Evolutionary conservation across 2,113 vertebrate genomes (phyloP), one percentile per base, ranked within the genome.

Genomic region (Corvus cornix): DNA sequence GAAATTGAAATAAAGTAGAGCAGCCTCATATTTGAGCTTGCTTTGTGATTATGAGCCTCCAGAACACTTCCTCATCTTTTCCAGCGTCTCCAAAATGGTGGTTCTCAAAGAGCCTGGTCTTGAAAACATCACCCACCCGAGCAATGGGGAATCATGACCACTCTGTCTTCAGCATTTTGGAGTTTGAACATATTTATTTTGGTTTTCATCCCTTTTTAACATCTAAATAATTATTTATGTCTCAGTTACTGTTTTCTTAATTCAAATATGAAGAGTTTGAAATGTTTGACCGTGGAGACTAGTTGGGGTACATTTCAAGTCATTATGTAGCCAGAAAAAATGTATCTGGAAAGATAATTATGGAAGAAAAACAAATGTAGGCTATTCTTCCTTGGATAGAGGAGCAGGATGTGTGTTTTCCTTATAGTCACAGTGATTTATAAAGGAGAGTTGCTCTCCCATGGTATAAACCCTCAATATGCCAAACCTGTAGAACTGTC

Each of bases 311-410:
- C 18, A 77, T 79, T 83, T 92, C 75, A 73, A 78, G 44, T 60
- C 55, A 20, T 52, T 56, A n/a, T 7, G 11, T 4, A 69, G 44
- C 49, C 69, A 92, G 22, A 76, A 39, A 89, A 52, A 20, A 37
- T 9, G 28, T 49, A 68, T 58, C 77, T 93, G 84, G 81, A 82
- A 96, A 96, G 70, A 89, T 39, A 77, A 66, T 96, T 64, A 83
- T 33, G 67, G 58, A 55, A 93, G 37, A 66, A 93, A 87, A 91
- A 68, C 16, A 85, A 72, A n/a, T 7, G 16, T 4, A 52, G 60
- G 20, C 11, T 72, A 67, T 72, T 75, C 24, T 84, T 87, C 60
- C 46, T 37, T 62, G 69, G 60, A 70, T 10, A 76, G n/a, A 53
- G 41, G n/a, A 79, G 49, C 53, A 76, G 53, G 69, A 66, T 66